Conservation (phyloP, 2,888 invertebrate species). For the Drosophila barbarae region DNA sequence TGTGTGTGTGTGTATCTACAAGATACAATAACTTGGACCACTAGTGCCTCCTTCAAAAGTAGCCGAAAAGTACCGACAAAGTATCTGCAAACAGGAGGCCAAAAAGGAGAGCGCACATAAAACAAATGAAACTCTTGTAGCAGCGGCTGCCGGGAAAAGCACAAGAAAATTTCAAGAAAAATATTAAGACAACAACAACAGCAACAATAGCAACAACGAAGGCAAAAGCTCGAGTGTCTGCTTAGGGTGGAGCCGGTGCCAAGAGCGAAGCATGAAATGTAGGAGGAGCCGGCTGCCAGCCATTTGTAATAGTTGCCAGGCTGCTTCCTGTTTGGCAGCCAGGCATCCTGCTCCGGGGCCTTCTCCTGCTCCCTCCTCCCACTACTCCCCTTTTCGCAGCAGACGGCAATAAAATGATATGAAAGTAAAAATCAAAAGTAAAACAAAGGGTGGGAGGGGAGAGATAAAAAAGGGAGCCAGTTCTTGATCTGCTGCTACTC, state of each 20-base stretch:
- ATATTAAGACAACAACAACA: conserved; percentile 71
- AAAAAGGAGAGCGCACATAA: conserved; percentile 68
- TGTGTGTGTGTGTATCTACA: conserved; percentile 59
- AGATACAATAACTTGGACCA: conserved; percentile 73
- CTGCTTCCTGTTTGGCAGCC: conserved; percentile 43
- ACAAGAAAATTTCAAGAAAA: conserved; percentile 72
- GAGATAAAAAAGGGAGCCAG: conserved; percentile 32
- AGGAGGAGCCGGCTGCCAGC: conserved; percentile 49
- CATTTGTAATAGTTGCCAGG: conserved; percentile 70
- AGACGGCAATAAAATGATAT: conserved; percentile 51
- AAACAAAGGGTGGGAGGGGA: conserved; percentile 66
- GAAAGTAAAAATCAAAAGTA: conserved; percentile 66
- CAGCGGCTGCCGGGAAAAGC: conserved; percentile 59
- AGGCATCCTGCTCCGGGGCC: conserved; percentile 29
- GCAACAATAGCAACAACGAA: background rate
- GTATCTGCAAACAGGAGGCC: conserved; percentile 74
- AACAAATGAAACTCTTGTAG: conserved; percentile 74
- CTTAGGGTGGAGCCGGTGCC: conserved; percentile 33
- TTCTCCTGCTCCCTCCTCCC: conserved; percentile 9
- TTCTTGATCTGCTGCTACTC: conserved; percentile 50
- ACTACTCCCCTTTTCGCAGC: conserved; percentile 3
- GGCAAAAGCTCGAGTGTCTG: conserved; percentile 57
- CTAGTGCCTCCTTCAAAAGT: conserved; percentile 67
- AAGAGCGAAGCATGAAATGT: background rate
- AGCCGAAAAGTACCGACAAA: conserved; percentile 74